Evolutionary conservation across 2,113 vertebrate species (phyloP).

Genomic region (Sarotherodon lohbergeri): DNA sequence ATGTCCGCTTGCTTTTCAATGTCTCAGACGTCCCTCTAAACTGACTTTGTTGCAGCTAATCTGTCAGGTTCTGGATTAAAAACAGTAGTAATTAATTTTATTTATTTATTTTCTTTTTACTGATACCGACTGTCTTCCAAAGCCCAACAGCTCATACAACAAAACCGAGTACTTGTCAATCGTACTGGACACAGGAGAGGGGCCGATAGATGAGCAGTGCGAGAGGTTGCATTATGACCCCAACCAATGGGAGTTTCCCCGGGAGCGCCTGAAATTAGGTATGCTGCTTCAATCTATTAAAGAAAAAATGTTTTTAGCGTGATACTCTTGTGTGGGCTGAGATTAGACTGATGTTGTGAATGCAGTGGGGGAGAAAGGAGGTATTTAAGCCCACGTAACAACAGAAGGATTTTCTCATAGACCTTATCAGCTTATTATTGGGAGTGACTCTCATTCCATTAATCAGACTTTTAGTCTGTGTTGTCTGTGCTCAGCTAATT

Average conservation of each 20-base stretch:
- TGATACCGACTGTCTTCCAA: constrained; percentile 14
- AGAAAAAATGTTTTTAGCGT: not conserved
- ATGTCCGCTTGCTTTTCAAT: not conserved
- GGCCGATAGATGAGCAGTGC: constrained; percentile 82
- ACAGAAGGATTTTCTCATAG: constrained; percentile 61
- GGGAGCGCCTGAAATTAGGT: constrained; percentile 91
- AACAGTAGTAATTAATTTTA: not conserved
- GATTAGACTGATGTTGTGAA: not conserved
- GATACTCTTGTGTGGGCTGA: not conserved
- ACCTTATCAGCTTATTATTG: constrained; percentile 62
- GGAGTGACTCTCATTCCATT: constrained; percentile 59
- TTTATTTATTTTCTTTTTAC: not conserved
- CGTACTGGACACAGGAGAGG: constrained; percentile 84
- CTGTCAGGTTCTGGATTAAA: not conserved
- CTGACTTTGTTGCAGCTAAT: not conserved
- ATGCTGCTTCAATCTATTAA: not conserved
- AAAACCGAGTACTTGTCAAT: constrained; percentile 89
- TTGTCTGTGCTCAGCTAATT: constrained; percentile 49
- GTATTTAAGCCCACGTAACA: constrained; percentile 22
- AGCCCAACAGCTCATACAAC: constrained; percentile 72
- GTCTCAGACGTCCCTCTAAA: not conserved
- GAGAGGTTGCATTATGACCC: constrained; percentile 87
- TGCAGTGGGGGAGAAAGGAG: not conserved
- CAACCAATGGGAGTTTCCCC: constrained; percentile 91
- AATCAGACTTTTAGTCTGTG: constrained; percentile 51